Evolutionary conservation across 2,888 invertebrate genomes (phyloP), one percentile per base, ranked within the genome.

Genomic region (Drosophila imparisetae): DNA sequence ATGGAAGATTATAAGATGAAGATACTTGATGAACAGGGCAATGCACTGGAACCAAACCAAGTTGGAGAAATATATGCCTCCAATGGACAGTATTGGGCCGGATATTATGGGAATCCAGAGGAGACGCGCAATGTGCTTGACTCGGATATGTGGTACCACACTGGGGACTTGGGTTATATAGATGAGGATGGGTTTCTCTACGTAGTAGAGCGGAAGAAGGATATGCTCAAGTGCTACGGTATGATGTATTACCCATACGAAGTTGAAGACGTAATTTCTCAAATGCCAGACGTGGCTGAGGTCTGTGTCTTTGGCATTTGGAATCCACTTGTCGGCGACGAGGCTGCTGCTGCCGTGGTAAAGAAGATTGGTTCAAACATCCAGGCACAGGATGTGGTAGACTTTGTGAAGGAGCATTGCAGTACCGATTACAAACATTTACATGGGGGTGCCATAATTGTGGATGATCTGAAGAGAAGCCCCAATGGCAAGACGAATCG

Each of bases 141-240:
- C 3, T 32, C 32, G 32, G 32, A 32, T 0, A 32, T 82, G 5
- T 93, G 92, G 92, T 84, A 86, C 18, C 89, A 90, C 32, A 80
- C 89, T 2, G 93, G 93, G 0, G 93, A 93, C 66, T 66, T 92
- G 30, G 93, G 93, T 1, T 91, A 91, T 48, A 80, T 93, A 60
- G 93, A 93, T 61, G 78, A 88, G 1, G 91, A 92, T 18, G 89
- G 91, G 24, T 24, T 24, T 24, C 24, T 24, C 24, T 24, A 24
- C 24, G 24, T 24, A 24, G 2, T 24, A 24, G 24, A 24, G 24
- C 24, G 24, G 24, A 24, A 24, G 24, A 24, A 24, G 24, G 24
- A 24, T 2, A 2, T 24, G 24, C 6, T 29, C 29, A 29, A 29
- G 7, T 3, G n/a, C n/a, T n/a, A n/a, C n/a, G n/a, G n/a, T n/a